Base-by-base conservation (phyloP, 1,140 invertebrate genomes). In the Drosophila gunungcola region DNA sequence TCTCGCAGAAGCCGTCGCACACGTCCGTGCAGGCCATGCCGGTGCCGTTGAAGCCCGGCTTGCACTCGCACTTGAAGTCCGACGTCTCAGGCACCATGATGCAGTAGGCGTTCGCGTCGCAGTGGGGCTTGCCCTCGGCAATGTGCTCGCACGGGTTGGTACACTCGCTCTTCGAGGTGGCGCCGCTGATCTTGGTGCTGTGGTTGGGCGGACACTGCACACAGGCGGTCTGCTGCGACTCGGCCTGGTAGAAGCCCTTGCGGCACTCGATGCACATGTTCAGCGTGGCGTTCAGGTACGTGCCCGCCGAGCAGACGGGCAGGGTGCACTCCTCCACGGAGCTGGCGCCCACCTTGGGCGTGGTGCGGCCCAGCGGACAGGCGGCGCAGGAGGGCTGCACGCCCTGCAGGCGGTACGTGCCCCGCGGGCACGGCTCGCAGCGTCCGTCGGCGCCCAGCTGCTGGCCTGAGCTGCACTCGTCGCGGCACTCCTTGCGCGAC, bases 61-160 rank as follows among this genome's bases (percentile, higher is more conserved):
- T 98, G 92, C 98, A 99, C 90, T 98, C 96, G 82, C 98, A 99
- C 77, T 96, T 96, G 93, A 97, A 98, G 75, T 97, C 96, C 68
- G 95, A 96, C 1, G 96, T 97, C 89, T 98, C 97, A 0, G 95
- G 94, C 39, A 97, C 96, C 49, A 98, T 94, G 0, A 98, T 94
- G 91, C 98, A 98, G 85, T 97, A 96, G 0, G 97, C 97, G 92
- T 98, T 98, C 0, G 94, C 92, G 85, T 98, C 97, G 84, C 98
- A 99, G 56, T 97, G 95, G 3, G 96, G 95, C 32, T 96, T 96
- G 73, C 95, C 96, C 70, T 92, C 92, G 46, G 88, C 88, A 62
- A 92, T 84, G 85, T 96, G 97, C 85, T 98, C 96, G 89, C 98
- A 98, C 0, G 97, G 97, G 93, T 98, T 98, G 34, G 96, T 96